Evolutionary conservation across 2,888 invertebrate genomes (phyloP).

Genomic region (Lypha dubia): DNA sequence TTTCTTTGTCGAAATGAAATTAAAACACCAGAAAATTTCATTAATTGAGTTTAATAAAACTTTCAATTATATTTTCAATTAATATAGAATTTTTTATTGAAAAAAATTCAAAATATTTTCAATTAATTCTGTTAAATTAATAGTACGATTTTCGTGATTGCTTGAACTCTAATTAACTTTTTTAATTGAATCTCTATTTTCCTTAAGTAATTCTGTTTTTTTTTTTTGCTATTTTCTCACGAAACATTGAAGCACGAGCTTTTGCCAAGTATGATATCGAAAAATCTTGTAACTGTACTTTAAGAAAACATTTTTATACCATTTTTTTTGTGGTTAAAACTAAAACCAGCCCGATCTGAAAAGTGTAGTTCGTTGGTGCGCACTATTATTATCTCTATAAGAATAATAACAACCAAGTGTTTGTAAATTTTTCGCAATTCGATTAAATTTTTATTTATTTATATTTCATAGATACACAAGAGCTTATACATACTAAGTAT

Average conservation of each 20-base stretch:
- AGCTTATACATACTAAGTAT: background rate
- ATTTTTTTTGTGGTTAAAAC: background rate
- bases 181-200: no score
- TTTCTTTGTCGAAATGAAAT: no score
- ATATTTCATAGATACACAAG: background rate
- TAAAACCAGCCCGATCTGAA: background rate
- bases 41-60: no score
- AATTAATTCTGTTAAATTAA: no score
- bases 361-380: background rate
- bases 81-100: no score
- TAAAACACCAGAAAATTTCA: no score
- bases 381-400: background rate
- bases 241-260: background rate
- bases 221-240: no score
- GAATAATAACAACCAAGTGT: constrained; percentile 25
- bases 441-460: constrained; percentile 76
- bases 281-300: background rate
- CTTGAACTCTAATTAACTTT: no score
- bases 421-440: constrained; percentile 77
- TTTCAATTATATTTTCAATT: no score
- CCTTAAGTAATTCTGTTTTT: no score
- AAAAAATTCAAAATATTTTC: no score
- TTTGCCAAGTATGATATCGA: background rate
- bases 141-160: no score
- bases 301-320: background rate